Conservation (phyloP, 2,797 vertebrate genomes). For the Acanthurus tractus region DNA sequence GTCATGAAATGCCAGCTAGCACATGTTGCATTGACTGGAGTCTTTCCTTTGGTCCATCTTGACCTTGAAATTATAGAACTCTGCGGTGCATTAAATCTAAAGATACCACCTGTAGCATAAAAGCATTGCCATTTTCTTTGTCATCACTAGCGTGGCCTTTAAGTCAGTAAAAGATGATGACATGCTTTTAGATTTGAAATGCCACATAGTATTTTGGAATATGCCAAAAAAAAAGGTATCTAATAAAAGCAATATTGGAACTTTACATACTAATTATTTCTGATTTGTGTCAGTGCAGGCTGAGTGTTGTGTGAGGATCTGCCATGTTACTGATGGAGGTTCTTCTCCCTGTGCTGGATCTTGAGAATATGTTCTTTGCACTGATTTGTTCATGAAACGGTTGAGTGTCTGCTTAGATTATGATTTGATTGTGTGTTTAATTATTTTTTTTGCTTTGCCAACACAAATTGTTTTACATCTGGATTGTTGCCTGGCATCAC, state of each 20-base stretch:
- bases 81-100: conserved; percentile 33
- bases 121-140: conserved; percentile 64
- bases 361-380: too few species aligned
- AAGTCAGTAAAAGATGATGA: conserved; percentile 39
- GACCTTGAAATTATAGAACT: conserved; percentile 35
- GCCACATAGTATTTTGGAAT: conserved; percentile 51
- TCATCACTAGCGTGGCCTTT: conserved; percentile 47
- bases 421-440: too few species aligned
- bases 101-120: conserved; percentile 52
- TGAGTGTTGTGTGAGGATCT: neutral
- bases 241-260: conserved; percentile 14
- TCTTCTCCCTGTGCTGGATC: too few species aligned
- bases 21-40: conserved; percentile 8
- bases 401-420: too few species aligned
- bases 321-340: neutral
- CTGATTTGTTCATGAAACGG: too few species aligned
- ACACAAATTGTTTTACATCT: too few species aligned
- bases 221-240: conserved; percentile 49
- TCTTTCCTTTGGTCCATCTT: conserved; percentile 22
- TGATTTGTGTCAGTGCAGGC: neutral
- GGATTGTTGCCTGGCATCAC: too few species aligned
- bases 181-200: conserved; percentile 62
- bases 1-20: conserved; percentile 30
- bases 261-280: conserved; percentile 2
- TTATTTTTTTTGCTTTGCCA: too few species aligned